Percentiles rank a stretch among this genome's conserved stretches.
Evolutionary conservation across 2,888 invertebrate species (phyloP).

Genomic region (Erannis defoliaria): DNA sequence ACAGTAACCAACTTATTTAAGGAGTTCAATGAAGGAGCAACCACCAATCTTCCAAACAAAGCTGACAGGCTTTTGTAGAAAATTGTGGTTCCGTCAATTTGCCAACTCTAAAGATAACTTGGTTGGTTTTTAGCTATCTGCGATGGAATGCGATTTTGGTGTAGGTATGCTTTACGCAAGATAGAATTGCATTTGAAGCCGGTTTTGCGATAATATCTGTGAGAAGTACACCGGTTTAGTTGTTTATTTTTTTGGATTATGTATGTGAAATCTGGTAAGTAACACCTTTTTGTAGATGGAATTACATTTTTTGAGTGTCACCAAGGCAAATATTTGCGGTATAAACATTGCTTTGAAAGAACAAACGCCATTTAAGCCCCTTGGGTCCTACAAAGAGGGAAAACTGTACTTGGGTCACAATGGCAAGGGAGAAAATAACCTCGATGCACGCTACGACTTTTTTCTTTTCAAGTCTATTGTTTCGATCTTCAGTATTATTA

Average conservation of each 20-base stretch:
- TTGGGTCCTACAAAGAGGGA: too few species aligned
- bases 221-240: conserved; percentile 46
- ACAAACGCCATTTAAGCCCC: too few species aligned
- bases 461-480: too few species aligned
- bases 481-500: too few species aligned
- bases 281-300: not conserved
- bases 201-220: conserved; percentile 63
- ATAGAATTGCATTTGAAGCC: conserved; percentile 59
- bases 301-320: not conserved
- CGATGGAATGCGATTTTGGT: conserved; percentile 60
- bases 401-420: too few species aligned
- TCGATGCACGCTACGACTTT: too few species aligned
- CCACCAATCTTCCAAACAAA: not conserved
- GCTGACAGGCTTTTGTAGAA: not conserved
- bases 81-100: not conserved
- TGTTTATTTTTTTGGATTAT: conserved; percentile 33
- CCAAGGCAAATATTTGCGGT: too few species aligned
- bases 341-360: too few species aligned
- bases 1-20: not conserved
- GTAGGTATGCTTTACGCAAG: conserved; percentile 62
- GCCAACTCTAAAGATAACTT: not conserved
- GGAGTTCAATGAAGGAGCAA: not conserved
- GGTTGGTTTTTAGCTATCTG: conserved; percentile 24
- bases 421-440: too few species aligned
- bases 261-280: conserved; percentile 29